Evolutionary conservation across 2,113 vertebrate species (phyloP), one percentile per base, ranked within the genome.

Genomic region (Penelope pileata): DNA sequence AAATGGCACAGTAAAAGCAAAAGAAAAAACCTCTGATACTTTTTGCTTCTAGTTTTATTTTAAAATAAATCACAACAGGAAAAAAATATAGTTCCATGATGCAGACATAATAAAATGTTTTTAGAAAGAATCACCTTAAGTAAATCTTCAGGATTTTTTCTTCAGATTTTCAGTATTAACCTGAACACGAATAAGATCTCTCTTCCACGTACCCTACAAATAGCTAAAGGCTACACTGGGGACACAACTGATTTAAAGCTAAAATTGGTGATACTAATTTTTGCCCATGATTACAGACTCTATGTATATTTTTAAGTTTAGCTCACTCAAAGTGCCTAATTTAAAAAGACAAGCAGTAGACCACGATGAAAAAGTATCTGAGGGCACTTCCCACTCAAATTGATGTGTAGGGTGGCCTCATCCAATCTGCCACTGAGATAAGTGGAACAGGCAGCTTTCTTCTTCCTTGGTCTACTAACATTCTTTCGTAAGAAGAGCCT

Each of bases 321-420:
- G 24, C 36, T 92, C 87, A 91, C 83, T 90, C 88, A 87, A 91
- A 93, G 83, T 86, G 22, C 56, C 70, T 95, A 94, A 97, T 95
- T 97, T 92, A 96, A 95, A 95, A 87, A 96, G 96, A 96, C 89
- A 98, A 87, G 90, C 36, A 79, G 68, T 63, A 77, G 58, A 43
- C 53, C 42, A 83, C 48, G 47, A 90, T 67, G 24, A 88, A 48
- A 86, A 92, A 63, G 56, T 84, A 45, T 58, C 38, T 24, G 69
- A 94, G 43, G 75, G 30, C 32, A 63, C 17, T 90, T 91, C 94
- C 73, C 34, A 88, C 81, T 89, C 76, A 80, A 86, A 93, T 6
- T 70, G 21, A 88, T 93, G 50, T 74, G 72, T 53, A 70, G 66
- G 62, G 68, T 32, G 30, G 36, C 83, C 83, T 95, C 83, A 43